Conservation (phyloP, 2,888 invertebrate species). For the Phortica okadai region DNA sequence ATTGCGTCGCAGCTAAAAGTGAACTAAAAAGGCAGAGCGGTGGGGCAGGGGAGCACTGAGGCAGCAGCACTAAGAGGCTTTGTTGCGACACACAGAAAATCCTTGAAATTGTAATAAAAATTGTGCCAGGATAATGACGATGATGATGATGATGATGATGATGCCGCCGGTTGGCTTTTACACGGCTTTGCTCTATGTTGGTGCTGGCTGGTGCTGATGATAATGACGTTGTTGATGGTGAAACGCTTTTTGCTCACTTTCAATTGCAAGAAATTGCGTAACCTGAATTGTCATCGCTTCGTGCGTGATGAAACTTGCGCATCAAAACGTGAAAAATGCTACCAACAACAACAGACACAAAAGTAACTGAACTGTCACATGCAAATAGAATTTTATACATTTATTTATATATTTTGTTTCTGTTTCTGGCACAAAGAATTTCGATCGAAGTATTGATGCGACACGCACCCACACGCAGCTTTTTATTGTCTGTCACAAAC, state of each 20-base stretch:
- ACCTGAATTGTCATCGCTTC: not conserved
- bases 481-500: not conserved
- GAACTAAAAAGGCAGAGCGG: not conserved
- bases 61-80: not conserved
- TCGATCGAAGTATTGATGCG: not conserved
- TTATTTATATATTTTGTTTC: not conserved
- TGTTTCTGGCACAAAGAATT: too few species aligned
- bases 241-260: not conserved
- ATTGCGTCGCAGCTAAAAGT: not conserved
- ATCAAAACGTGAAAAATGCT: not conserved
- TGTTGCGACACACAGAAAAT: not conserved
- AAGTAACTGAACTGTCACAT: not conserved
- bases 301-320: conserved; percentile 7
- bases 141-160: not conserved
- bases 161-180: not conserved
- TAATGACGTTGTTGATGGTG: too few species aligned
- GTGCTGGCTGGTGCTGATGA: too few species aligned
- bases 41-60: not conserved
- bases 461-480: not conserved
- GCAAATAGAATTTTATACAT: not conserved
- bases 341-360: not conserved
- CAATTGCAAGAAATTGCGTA: conserved; percentile 11
- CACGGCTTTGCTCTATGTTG: too few species aligned
- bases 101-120: conserved; percentile 24
- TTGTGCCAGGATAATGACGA: not conserved